Percentiles rank a stretch among this genome's conserved stretches.
Evolutionary conservation across 2,888 invertebrate genomes (phyloP).

Genomic region (Athripsodes cinereus): DNA sequence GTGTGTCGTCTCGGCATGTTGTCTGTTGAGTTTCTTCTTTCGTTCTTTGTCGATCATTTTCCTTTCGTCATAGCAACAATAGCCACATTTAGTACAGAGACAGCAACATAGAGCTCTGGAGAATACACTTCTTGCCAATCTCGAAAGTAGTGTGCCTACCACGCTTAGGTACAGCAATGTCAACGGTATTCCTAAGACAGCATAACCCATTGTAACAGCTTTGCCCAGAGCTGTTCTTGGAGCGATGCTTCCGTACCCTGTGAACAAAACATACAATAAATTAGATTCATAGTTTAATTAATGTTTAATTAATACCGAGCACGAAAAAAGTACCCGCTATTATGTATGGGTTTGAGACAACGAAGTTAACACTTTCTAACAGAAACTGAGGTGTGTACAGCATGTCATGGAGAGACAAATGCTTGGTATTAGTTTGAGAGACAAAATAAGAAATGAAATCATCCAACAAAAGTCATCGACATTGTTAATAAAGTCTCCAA

Average conservation of each 20-base stretch:
- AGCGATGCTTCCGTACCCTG: slow-evolving; percentile 91
- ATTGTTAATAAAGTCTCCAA: too few relatives aligned
- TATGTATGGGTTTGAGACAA: too few relatives aligned
- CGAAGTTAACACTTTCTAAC: too few relatives aligned
- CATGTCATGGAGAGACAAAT: too few relatives aligned
- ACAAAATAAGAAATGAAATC: too few relatives aligned
- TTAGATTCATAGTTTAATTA: too few relatives aligned
- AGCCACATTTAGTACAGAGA: slow-evolving; percentile 81
- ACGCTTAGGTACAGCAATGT: slow-evolving; percentile 83
- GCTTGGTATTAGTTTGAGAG: too few relatives aligned
- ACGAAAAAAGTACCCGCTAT: too few relatives aligned
- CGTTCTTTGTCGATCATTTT: slow-evolving; percentile 76
- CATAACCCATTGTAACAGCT: slow-evolving; percentile 84
- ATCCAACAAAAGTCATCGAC: too few relatives aligned
- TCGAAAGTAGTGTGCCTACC: slow-evolving; percentile 77
- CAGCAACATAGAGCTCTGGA: slow-evolving; percentile 79
- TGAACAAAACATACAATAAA: slow-evolving; percentile 30
- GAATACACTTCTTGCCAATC: slow-evolving; percentile 75
- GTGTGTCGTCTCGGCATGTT: slow-evolving; percentile 56
- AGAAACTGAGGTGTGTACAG: too few relatives aligned
- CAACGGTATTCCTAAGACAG: slow-evolving; percentile 80
- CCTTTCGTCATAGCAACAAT: slow-evolving; percentile 80
- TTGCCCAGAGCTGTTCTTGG: slow-evolving; percentile 88
- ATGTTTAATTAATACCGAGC: too few relatives aligned
- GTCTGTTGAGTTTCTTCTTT: slow-evolving; percentile 68